These are phyloP conservation scores for Pelecanoides urinatrix DNA, from an alignment of 2,113 vertebrate species.

Conservation along the genomic window DNA sequence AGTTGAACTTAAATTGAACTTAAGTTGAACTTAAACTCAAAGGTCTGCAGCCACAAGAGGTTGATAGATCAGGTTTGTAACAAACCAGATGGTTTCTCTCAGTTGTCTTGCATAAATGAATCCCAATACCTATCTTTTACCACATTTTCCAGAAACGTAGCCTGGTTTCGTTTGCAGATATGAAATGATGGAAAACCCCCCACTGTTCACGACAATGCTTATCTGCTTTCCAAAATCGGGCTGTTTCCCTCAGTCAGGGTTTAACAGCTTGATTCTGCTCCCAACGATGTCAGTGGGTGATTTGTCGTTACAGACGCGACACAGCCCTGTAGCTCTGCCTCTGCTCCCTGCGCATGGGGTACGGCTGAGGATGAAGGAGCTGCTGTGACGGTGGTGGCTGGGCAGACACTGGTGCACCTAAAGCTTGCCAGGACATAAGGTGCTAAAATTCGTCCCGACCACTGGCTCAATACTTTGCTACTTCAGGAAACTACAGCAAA, in stretches of 20 bases:
- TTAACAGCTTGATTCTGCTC: neutral
- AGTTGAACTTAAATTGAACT: neutral
- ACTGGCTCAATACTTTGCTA: neutral
- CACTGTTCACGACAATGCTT: too few relatives aligned
- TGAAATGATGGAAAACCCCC: neutral
- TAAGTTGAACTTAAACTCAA: neutral
- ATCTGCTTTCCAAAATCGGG: neutral
- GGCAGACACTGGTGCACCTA: neutral
- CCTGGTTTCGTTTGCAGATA: neutral
- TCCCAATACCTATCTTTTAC: neutral
- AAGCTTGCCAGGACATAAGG: neutral
- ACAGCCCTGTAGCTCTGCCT: neutral
- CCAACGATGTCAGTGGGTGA: fast-evolving
- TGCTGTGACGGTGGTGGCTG: neutral
- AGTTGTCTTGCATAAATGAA: neutral
- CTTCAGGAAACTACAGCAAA: neutral
- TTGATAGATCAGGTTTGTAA: neutral
- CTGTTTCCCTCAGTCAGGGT: neutral
- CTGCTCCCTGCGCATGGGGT: neutral
- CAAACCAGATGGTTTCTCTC: neutral
- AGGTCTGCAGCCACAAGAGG: neutral
- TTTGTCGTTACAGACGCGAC: neutral
- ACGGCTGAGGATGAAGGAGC: neutral
- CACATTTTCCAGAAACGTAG: neutral
- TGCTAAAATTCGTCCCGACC: neutral